Percentiles rank a stretch among this genome's conserved stretches.
These are phyloP conservation scores for Mormoops blainvillei DNA, from an alignment of 2,113 vertebrate genomes.

Conservation along the genomic window DNA sequence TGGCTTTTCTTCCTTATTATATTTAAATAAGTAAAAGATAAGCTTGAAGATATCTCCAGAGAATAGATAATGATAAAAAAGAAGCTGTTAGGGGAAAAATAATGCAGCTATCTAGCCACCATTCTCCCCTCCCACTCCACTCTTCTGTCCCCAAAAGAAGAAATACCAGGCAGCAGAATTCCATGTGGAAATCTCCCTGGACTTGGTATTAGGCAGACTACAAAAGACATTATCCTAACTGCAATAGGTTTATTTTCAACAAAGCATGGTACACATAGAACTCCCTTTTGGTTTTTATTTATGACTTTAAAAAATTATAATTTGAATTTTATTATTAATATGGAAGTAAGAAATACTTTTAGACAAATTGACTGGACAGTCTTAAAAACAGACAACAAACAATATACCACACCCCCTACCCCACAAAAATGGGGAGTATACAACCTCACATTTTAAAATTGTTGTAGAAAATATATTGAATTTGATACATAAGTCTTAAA, in stretches of 20 bases:
- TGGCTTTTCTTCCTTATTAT: neutral
- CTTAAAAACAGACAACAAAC: neutral
- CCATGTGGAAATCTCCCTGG: neutral
- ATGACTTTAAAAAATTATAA: neutral
- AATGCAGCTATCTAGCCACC: neutral
- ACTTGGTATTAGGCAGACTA: neutral
- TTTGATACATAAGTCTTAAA: neutral
- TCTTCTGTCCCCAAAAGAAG: neutral
- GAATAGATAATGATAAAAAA: neutral
- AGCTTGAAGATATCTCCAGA: neutral
- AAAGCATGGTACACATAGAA: neutral
- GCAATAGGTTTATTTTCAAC: neutral
- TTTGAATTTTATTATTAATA: neutral
- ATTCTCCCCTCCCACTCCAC: neutral
- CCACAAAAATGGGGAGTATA: neutral
- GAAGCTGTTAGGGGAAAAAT: neutral
- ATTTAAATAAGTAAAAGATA: neutral
- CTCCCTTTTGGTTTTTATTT: neutral
- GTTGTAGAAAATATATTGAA: neutral
- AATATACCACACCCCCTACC: neutral
- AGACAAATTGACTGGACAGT: neutral
- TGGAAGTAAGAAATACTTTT: neutral
- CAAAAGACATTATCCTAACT: neutral
- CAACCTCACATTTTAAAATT: neutral
- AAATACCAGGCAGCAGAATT: neutral